Evolutionary conservation across 2,888 invertebrate species (phyloP), one percentile per base, ranked within the genome.

Genomic region (Sarcophaga caerulescens): DNA sequence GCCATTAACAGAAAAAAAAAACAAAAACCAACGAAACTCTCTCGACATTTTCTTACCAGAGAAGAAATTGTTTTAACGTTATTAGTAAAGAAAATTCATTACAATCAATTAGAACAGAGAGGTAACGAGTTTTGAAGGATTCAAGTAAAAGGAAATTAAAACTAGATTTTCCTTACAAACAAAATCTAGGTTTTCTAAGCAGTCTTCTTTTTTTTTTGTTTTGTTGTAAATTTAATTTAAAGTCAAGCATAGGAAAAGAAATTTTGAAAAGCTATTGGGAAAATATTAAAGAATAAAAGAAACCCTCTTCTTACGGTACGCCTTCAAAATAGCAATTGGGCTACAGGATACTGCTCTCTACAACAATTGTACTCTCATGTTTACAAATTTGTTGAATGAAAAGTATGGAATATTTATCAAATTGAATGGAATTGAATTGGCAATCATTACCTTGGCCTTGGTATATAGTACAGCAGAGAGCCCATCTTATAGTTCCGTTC

Each of bases 41-140:
- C 91, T 90, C 90, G 89, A 85, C 90, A 85, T 90, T 91, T 91
- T 91, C 91, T 91, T 91, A 91, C 91, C 79, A 69, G 91, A 85
- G 90, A 91, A 91, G 90, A 91, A 91, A 91, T 90, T 90, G 90
- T 70, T 80, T 79, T 45, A n/a, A 44, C 35, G 35, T 23, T 21
- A 60, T 19, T 19, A 57, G 52, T 35, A 60, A 59, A 52, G 23
- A 4, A 11, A 45, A 77, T 45, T 60, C 25, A 69, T 25, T 10
- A 79, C n/a, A 12, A 6, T n/a, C 12, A 14, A 77, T 47, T 44
- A 21, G 25, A 62, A 69, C 57, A 63, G 45, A 47, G 57, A 44
- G 3, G 23, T 12, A 52, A 10, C 19, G 10, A 35, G 19, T 14
- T 11, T 47, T 47, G 14, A 47, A n/a, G n/a, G 14, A 23, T 66